phyloP scores from a whole-genome alignment of 2,888 invertebrate genomes.

The Andrena bucephala region DNA sequence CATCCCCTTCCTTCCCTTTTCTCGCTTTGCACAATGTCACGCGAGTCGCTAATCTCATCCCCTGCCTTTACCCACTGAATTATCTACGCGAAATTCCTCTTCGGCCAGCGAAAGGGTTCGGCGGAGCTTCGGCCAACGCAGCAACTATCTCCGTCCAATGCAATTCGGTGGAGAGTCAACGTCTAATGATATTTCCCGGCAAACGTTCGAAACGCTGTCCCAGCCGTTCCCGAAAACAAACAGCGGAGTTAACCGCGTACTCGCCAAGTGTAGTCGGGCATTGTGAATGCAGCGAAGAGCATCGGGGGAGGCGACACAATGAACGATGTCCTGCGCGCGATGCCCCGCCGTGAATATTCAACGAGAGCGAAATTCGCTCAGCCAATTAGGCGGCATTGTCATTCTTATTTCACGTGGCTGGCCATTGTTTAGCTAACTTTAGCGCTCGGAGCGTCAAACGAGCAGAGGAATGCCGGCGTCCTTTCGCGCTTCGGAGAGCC shows the following conservation, averaged over 20 bases:
- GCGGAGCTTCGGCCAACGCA: no score
- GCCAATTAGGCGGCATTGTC: slow-evolving; percentile 8
- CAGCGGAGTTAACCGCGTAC: no score
- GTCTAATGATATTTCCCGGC: neutral
- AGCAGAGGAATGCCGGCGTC: neutral
- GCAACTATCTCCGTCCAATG: no score
- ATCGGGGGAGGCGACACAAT: no score
- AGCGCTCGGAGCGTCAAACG: neutral
- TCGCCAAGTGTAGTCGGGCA: no score
- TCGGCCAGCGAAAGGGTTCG: neutral
- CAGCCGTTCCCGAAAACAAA: no score
- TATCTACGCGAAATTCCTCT: neutral
- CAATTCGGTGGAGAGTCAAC: no score
- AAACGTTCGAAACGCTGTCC: no score
- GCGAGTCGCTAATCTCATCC: slow-evolving; percentile 31
- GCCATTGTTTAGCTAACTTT: neutral
- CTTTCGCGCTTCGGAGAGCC: neutral
- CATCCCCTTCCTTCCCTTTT: neutral
- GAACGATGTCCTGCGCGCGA: no score
- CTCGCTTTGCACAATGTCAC: slow-evolving; percentile 1
- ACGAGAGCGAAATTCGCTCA: slow-evolving; percentile 9
- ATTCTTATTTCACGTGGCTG: no score
- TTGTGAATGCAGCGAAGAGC: no score
- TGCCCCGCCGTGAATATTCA: no score
- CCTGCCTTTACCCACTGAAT: neutral